phyloP scores from a whole-genome alignment of 2,113 vertebrate species.

The Prietella phreatophila region DNA sequence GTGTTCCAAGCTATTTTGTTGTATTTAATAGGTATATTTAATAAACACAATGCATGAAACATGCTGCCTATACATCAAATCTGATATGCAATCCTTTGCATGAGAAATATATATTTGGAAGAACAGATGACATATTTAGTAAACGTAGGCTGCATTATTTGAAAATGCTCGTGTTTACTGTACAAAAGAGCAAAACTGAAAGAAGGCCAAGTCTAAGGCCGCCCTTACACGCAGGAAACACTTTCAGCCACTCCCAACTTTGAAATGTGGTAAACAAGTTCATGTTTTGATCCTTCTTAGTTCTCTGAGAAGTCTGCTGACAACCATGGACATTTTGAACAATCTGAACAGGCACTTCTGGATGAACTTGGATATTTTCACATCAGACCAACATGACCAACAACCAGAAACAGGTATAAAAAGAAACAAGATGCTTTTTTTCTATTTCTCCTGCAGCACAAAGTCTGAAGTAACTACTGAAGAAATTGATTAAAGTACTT shows the following conservation, averaged over 20 bases:
- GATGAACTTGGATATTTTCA: neutral
- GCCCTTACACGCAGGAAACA: too few relatives aligned
- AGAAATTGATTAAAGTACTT: neutral
- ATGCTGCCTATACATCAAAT: neutral
- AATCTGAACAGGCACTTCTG: neutral
- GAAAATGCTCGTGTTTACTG: neutral
- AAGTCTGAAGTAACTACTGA: neutral
- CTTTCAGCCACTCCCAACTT: neutral
- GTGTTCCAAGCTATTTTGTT: neutral
- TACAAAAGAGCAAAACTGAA: neutral
- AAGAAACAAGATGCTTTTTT: neutral
- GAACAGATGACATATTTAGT: too few relatives aligned
- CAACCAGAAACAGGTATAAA: neutral
- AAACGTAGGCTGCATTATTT: neutral
- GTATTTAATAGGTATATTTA: neutral
- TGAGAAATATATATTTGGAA: neutral
- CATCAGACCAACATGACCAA: neutral
- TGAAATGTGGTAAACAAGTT: neutral
- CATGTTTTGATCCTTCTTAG: neutral
- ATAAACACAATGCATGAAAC: neutral
- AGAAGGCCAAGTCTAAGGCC: neutral
- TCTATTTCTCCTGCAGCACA: neutral
- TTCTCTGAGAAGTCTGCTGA: neutral
- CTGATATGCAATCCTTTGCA: neutral
- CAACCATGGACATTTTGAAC: neutral